A percentile compares a stretch with the other conserved stretches of the same genome.
These are phyloP conservation scores for Gonatopus flavifemur DNA, from an alignment of 1,140 invertebrate species.

Conservation along the genomic window DNA sequence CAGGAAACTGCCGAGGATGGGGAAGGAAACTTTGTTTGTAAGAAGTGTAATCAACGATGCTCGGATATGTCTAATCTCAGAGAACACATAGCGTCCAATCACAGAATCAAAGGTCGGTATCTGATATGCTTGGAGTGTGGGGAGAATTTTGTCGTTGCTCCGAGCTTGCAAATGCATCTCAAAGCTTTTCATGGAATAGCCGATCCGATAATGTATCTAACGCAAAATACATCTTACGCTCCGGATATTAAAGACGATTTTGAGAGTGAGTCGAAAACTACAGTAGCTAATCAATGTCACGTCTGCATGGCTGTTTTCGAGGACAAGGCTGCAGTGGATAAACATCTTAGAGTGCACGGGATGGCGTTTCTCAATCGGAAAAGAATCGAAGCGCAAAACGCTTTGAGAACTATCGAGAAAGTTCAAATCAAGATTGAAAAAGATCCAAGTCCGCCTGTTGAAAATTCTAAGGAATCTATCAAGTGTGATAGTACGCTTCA, in stretches of 20 bases:
- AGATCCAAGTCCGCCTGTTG: not conserved
- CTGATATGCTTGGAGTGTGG: slow-evolving; percentile 69
- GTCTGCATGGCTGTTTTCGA: slow-evolving; percentile 67
- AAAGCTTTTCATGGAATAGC: slow-evolving; percentile 63
- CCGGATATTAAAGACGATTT: slow-evolving; percentile 51
- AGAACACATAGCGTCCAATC: slow-evolving; percentile 60
- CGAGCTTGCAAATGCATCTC: slow-evolving; percentile 67
- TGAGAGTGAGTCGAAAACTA: slow-evolving; percentile 45
- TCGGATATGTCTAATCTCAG: slow-evolving; percentile 53
- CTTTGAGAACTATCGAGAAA: slow-evolving; percentile 33
- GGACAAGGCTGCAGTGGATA: slow-evolving; percentile 56
- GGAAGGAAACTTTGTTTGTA: slow-evolving; percentile 58
- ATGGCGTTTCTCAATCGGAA: slow-evolving; percentile 65
- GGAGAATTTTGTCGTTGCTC: slow-evolving; percentile 67
- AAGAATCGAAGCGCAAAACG: slow-evolving; percentile 46
- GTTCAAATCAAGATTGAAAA: slow-evolving; percentile 4
- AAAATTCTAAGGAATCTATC: not conserved
- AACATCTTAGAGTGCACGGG: slow-evolving; percentile 68
- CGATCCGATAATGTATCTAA: slow-evolving; percentile 62
- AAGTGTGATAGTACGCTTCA: slow-evolving; percentile 17
- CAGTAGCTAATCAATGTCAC: slow-evolving; percentile 66
- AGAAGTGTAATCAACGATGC: slow-evolving; percentile 55
- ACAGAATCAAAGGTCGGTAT: slow-evolving; percentile 62
- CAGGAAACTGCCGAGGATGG: slow-evolving; percentile 38
- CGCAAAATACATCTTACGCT: slow-evolving; percentile 61